Percentiles rank a stretch among this genome's conserved stretches.
phyloP scores from a whole-genome alignment of 2,888 invertebrate genomes.

The Synergus japonicus region DNA sequence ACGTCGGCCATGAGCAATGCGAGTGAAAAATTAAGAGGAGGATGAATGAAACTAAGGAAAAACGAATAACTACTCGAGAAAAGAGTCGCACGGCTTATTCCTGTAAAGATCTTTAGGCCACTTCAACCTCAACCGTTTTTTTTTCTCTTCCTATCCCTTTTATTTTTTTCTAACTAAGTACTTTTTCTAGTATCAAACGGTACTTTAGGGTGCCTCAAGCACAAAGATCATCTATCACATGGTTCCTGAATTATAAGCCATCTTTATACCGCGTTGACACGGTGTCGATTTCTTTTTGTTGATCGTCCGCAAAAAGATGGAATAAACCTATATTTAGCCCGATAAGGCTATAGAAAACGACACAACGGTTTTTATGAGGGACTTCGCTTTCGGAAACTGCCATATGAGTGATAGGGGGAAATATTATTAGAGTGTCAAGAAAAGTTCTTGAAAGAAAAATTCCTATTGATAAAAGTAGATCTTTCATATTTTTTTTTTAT shows the following conservation, averaged over 20 bases:
- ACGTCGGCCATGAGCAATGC: conserved; percentile 19
- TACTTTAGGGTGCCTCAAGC: not conserved
- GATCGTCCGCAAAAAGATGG: not conserved
- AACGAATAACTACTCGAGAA: conserved; percentile 30
- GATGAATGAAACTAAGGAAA: conserved; percentile 6
- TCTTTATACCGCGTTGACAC: conserved; percentile 11
- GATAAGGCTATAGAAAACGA: conserved; percentile 1
- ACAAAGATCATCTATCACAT: conserved; percentile 33
- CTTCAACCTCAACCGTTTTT: not conserved
- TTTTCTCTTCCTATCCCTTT: not conserved
- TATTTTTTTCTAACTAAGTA: not conserved
- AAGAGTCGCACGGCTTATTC: not conserved
- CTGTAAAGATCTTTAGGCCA: not conserved
- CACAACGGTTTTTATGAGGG: not conserved
- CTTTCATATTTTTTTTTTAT: too few relatives aligned
- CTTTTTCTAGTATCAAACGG: conserved; percentile 12
- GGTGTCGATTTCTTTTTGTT: conserved; percentile 34
- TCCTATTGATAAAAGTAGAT: not conserved
- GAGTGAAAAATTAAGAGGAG: conserved; percentile 35
- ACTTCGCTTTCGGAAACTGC: not conserved
- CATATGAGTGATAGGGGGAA: conserved; percentile 4
- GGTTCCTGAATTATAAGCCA: conserved; percentile 7
- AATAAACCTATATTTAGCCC: not conserved
- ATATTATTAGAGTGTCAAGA: not conserved
- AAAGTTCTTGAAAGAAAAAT: not conserved